Conservation (phyloP, 2,888 invertebrate species). For the Neoitamus cyanurus region DNA sequence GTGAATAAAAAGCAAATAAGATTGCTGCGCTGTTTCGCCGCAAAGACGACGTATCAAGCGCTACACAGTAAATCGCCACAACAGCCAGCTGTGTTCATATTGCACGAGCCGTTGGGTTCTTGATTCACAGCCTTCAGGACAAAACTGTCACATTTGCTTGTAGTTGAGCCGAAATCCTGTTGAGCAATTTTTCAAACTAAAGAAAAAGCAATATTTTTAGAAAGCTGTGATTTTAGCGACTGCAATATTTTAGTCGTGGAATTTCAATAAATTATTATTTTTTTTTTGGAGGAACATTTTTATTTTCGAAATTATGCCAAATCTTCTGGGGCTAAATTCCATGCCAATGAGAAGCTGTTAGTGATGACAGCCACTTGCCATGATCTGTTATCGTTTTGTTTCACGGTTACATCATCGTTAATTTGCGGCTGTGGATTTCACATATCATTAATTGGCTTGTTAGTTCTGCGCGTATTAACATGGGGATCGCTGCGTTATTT, state of each 20-base stretch:
- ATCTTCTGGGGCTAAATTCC: background rate
- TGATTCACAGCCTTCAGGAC: background rate
- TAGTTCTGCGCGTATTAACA: background rate
- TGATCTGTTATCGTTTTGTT: background rate
- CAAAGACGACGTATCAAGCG: background rate
- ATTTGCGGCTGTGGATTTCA: background rate
- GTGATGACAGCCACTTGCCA: background rate
- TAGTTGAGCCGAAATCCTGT: background rate
- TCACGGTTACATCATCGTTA: background rate
- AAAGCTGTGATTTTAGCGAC: background rate
- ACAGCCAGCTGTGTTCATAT: background rate
- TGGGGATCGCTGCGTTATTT: background rate
- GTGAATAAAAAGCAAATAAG: background rate
- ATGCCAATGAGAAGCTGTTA: background rate
- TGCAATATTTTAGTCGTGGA: background rate
- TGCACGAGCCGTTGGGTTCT: background rate
- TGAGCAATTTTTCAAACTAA: background rate
- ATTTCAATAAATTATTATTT: background rate
- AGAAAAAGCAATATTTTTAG: background rate
- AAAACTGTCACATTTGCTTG: background rate
- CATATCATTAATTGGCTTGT: background rate
- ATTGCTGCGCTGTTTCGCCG: background rate
- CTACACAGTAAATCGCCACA: background rate
- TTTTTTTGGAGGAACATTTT: background rate
- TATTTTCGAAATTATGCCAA: background rate